These are phyloP conservation scores for Enoplosus armatus DNA, from an alignment of 2,797 vertebrate species.

Conservation along the genomic window DNA sequence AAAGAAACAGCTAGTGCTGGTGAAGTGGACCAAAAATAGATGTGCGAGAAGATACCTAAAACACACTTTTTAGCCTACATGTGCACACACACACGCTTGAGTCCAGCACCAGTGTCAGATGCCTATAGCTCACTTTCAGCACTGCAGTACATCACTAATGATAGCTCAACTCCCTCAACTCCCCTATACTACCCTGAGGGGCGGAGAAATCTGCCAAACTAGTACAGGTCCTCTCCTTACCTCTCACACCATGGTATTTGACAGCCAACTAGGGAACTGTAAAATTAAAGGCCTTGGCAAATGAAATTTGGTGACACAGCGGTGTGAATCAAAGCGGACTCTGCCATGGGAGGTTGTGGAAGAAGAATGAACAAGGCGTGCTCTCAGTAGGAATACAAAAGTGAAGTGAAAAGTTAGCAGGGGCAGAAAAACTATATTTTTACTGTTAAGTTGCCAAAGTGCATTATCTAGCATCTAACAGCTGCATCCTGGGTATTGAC, in stretches of 20 bases:
- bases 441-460: conserved; percentile 39
- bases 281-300: conserved; percentile 78
- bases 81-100: conserved; percentile 1
- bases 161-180: conserved; percentile 71
- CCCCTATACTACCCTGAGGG: conserved; percentile 61
- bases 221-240: conserved; percentile 64
- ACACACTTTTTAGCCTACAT: conserved; percentile 24
- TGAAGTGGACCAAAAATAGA: conserved; percentile 61
- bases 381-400: conserved; percentile 52
- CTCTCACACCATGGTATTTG: conserved; percentile 67
- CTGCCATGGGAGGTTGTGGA: conserved; percentile 50
- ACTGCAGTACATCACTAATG: conserved; percentile 74
- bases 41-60: conserved; percentile 37
- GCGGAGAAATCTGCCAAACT: conserved; percentile 73
- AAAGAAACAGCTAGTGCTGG: conserved; percentile 50
- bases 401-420: conserved; percentile 51
- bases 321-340: conserved; percentile 74
- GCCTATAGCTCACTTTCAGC: conserved; percentile 67
- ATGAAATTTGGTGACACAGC: conserved; percentile 74
- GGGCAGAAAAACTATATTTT: conserved; percentile 7
- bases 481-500: conserved; percentile 48
- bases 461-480: conserved; percentile 39
- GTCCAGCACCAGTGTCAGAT: conserved; percentile 50
- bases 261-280: conserved; percentile 73
- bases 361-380: conserved; percentile 49